These are phyloP conservation scores for Nicator chloris DNA, from an alignment of 2,113 vertebrate species.

Conservation along the genomic window DNA sequence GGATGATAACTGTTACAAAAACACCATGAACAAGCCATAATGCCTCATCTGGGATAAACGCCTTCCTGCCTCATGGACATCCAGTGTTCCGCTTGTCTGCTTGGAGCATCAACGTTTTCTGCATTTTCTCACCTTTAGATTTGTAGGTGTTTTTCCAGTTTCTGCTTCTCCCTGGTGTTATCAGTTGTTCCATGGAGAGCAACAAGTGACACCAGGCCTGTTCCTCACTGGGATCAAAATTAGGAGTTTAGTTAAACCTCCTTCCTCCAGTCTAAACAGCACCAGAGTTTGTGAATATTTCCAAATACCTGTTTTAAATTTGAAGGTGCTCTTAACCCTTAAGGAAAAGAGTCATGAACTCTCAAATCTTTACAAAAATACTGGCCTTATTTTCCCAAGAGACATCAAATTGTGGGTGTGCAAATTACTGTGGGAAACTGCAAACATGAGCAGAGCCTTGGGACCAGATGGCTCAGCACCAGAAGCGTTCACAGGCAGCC, in stretches of 20 bases:
- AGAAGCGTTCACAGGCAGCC: not conserved
- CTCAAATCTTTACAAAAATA: not conserved
- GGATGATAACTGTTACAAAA: not conserved
- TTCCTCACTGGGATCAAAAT: not conserved
- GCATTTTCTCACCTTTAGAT: not conserved
- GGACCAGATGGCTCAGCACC: not conserved
- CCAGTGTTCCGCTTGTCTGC: not conserved
- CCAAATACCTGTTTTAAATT: not conserved
- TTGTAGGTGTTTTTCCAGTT: not conserved
- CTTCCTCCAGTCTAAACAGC: not conserved
- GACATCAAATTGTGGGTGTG: not conserved
- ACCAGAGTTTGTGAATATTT: not conserved
- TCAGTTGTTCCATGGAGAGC: not conserved
- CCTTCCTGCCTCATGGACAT: not conserved
- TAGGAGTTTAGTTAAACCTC: not conserved
- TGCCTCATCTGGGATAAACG: not conserved
- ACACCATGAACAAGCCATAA: not conserved
- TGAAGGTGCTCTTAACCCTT: not conserved
- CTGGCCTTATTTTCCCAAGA: not conserved
- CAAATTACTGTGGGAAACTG: conserved; percentile 11
- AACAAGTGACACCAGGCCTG: not conserved
- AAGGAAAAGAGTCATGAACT: not conserved
- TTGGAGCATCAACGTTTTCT: not conserved
- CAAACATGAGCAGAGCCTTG: not conserved
- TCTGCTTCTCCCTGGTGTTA: not conserved